Percentiles rank a stretch among this genome's conserved stretches.
phyloP scores from a whole-genome alignment of 2,797 vertebrate species.

The Enteromius trimaculatus region DNA sequence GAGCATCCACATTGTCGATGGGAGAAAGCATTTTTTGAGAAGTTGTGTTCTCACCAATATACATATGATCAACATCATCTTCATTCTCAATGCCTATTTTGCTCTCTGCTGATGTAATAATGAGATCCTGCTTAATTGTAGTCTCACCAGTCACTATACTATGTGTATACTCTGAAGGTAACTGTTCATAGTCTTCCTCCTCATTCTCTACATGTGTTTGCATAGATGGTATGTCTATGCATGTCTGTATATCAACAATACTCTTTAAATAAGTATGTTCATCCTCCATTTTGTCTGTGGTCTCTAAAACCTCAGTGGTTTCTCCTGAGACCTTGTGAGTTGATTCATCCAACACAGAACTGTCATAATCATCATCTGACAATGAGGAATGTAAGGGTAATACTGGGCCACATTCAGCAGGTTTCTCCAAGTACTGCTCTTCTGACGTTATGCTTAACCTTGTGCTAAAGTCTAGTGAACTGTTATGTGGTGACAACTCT shows the following conservation, averaged over 20 bases:
- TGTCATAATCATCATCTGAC: conserved; percentile 69
- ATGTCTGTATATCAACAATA: conserved; percentile 40
- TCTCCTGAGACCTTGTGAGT: conserved; percentile 66
- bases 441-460: conserved; percentile 16
- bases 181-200: conserved; percentile 20
- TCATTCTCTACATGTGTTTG: conserved; percentile 43
- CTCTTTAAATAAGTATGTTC: conserved; percentile 42
- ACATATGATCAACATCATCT: neutral
- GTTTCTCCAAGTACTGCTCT: conserved; percentile 44
- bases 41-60: conserved; percentile 2
- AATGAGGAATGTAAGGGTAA: conserved; percentile 74
- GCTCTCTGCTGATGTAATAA: conserved; percentile 10
- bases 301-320: conserved; percentile 17
- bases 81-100: neutral
- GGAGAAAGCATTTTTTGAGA: conserved; percentile 14
- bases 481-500: conserved; percentile 14
- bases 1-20: neutral
- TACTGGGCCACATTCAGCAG: conserved; percentile 75
- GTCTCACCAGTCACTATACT: neutral
- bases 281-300: neutral
- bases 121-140: neutral
- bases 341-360: conserved; percentile 71
- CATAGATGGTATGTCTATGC: conserved; percentile 55
- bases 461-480: conserved; percentile 20
- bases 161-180: conserved; percentile 45